phyloP scores from a whole-genome alignment of 2,797 vertebrate species.

The Dromococcyx pavoninus region DNA sequence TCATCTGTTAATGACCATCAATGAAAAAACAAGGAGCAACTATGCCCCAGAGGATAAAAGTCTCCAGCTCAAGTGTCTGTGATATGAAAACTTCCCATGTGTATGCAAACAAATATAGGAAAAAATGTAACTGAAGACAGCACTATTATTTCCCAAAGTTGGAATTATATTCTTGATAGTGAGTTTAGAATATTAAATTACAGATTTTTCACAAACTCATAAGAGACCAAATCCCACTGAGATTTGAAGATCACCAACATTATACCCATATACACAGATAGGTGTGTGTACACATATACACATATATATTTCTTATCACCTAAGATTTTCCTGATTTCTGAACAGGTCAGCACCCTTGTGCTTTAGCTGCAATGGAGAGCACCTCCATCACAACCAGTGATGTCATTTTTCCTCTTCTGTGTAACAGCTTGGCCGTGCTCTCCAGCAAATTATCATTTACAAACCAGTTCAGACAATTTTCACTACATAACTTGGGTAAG shows the following conservation, averaged over 20 bases:
- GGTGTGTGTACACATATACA: too few relatives aligned
- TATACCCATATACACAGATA: not conserved
- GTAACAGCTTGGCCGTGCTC: not conserved
- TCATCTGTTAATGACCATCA: not conserved
- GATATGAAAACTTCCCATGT: not conserved
- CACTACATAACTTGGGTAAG: not conserved
- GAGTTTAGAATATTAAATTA: not conserved
- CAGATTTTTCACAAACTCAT: not conserved
- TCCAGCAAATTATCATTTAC: not conserved
- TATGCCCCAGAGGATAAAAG: not conserved
- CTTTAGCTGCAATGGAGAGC: not conserved
- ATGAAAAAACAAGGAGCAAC: not conserved
- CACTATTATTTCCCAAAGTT: not conserved
- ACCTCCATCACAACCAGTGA: not conserved
- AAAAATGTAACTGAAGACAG: not conserved
- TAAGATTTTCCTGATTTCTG: not conserved
- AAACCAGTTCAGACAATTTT: not conserved
- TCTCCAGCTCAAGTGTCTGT: not conserved
- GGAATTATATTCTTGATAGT: not conserved
- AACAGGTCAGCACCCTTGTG: not conserved
- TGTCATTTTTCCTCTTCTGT: not conserved
- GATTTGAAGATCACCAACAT: not conserved
- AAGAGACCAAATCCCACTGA: not conserved
- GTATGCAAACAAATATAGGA: not conserved
- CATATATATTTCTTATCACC: not conserved